Base-by-base conservation (phyloP, 2,888 invertebrate genomes). In the Dicyrtomina minuta region DNA sequence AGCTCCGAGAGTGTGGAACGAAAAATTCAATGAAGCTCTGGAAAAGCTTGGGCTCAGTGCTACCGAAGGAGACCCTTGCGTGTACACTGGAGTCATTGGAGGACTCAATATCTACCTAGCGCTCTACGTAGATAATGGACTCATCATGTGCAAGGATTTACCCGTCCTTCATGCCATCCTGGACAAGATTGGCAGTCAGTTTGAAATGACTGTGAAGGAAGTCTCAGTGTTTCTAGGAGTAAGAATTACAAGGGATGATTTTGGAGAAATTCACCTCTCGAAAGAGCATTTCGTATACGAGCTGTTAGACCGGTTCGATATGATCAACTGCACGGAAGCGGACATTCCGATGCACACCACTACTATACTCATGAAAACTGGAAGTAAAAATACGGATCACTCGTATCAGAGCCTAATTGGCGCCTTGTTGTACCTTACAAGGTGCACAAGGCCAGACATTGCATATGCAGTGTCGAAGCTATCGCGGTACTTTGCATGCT, bases 81-180 rank as follows among this genome's bases (percentile, higher is more conserved):
- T 74, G 1, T 76, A 55, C 44, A 8, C 46, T 8, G 61, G 59
- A 10, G 33, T 33, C 17, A 15, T n/a, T 8, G n/a, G 1, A 20
- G 10, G 22, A 5, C 15, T 10, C 6, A 44, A 22, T 60, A 43
- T n/a, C n/a, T n/a, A n/a, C n/a, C n/a, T n/a, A n/a, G n/a, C 44
- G 15, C 51, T 77, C 4, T 78, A 76, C 62, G 76, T 77, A 5
- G 76, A 77, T 70, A 77, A 78, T 66, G 69, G 62, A n/a, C 55
- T 73, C 12, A 55, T 71, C 3, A 44, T 61, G 13, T 12, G 2
- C 8, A 17, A 20, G 5, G 3, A 1, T 5, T 15, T 46, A 12
- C 20, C 20, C 0, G 39, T 72, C n/a, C 12, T 56, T 13, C 56
- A 69, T 1, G 2, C 12, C 12, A 51, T 64, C 0, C 5, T 65